phyloP scores from a whole-genome alignment of 1,140 invertebrate genomes.

The Pseudomyrmex flavicornis region DNA sequence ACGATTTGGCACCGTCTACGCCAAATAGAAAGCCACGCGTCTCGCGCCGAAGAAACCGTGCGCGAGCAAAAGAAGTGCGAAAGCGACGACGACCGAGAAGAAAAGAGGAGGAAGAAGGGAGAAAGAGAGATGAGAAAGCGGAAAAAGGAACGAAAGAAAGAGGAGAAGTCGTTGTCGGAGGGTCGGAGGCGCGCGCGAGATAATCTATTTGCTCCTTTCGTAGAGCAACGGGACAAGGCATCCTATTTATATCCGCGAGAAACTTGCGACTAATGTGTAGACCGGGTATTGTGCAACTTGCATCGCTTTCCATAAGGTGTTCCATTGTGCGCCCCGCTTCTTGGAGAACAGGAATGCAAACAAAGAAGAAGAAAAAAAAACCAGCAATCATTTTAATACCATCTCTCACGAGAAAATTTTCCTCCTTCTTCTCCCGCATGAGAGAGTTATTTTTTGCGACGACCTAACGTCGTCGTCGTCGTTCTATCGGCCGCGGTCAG shows the following conservation, averaged over 20 bases:
- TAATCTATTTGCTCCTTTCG: conserved; percentile 80
- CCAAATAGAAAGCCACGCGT: conserved; percentile 72
- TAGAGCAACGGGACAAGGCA: conserved; percentile 72
- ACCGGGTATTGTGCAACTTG: conserved; percentile 54
- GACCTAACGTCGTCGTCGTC: no score
- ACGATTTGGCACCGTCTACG: conserved; percentile 83
- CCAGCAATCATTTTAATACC: background rate
- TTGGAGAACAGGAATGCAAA: background rate
- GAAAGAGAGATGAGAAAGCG: conserved; percentile 42
- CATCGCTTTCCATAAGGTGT: conserved; percentile 39
- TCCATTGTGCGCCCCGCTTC: background rate
- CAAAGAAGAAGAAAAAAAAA: background rate
- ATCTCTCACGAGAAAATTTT: background rate
- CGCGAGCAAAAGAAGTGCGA: conserved; percentile 70
- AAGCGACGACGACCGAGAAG: conserved; percentile 22
- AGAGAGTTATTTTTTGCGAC: no score
- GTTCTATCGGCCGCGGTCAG: no score
- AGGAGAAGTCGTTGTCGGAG: conserved; percentile 44
- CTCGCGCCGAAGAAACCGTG: conserved; percentile 7
- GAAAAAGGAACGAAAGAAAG: conserved; percentile 68
- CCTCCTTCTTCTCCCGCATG: no score
- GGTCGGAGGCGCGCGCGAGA: conserved; percentile 71
- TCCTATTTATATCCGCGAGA: conserved; percentile 84
- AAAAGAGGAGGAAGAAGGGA: conserved; percentile 44
- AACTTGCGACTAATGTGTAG: conserved; percentile 82